Evolutionary conservation across 1,140 invertebrate species (phyloP).

Genomic region (Phthorimaea operculella): DNA sequence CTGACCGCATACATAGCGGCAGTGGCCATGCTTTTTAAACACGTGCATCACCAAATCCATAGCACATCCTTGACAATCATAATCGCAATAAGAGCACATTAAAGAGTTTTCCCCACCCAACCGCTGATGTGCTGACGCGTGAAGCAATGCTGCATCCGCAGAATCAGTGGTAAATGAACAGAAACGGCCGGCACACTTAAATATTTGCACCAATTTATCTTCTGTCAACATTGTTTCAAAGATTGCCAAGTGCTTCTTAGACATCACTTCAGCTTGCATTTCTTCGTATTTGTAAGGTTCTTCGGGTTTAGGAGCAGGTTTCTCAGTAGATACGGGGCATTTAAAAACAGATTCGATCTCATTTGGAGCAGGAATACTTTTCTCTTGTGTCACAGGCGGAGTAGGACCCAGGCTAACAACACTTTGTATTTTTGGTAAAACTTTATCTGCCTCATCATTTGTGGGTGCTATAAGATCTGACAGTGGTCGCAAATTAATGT

Average conservation of each 20-base stretch:
- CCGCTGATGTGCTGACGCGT: slow-evolving; percentile 43
- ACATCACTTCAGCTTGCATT: slow-evolving; percentile 38
- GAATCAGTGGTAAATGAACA: slow-evolving; percentile 52
- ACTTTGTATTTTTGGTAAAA: slow-evolving; percentile 43
- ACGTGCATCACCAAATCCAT: slow-evolving; percentile 58
- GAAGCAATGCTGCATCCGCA: slow-evolving; percentile 43
- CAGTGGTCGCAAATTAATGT: slow-evolving; percentile 46
- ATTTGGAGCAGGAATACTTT: neutral
- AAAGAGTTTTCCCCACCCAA: slow-evolving; percentile 44
- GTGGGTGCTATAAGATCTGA: slow-evolving; percentile 34
- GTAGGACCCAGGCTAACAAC: slow-evolving; percentile 38
- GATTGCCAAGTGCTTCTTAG: slow-evolving; percentile 43
- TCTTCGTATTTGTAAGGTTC: slow-evolving; percentile 43
- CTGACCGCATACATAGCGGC: slow-evolving; percentile 37
- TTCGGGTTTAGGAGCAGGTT: slow-evolving; percentile 6
- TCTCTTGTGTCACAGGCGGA: slow-evolving; percentile 6
- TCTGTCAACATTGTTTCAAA: slow-evolving; percentile 43
- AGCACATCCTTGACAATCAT: slow-evolving; percentile 38
- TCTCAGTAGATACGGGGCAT: neutral
- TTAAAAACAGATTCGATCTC: neutral
- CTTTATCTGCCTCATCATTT: slow-evolving; percentile 9
- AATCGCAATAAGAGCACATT: slow-evolving; percentile 50
- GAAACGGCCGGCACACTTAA: slow-evolving; percentile 53
- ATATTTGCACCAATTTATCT: slow-evolving; percentile 42
- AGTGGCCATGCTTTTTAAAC: slow-evolving; percentile 43